These are phyloP conservation scores for Trinectes maculatus DNA, from an alignment of 2,113 vertebrate species.

Conservation along the genomic window DNA sequence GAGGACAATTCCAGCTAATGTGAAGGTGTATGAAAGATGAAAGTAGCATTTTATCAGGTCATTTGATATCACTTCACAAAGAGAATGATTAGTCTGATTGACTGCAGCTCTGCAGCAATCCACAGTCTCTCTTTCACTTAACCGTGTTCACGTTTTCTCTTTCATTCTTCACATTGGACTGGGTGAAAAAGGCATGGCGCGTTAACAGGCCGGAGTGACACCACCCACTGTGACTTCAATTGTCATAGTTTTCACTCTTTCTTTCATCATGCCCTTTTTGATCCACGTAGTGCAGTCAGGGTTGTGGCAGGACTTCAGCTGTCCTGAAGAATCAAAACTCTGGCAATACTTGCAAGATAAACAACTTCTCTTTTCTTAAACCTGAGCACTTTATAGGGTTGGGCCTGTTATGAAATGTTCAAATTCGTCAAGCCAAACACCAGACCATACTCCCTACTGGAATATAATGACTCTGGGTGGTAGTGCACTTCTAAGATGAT, in stretches of 20 bases:
- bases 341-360: background rate
- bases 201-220: slow-evolving; percentile 26
- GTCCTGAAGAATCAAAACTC: background rate
- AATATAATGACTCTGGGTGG: background rate
- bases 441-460: no score
- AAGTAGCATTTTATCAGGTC: slow-evolving; percentile 42
- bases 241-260: slow-evolving; percentile 6
- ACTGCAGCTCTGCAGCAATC: slow-evolving; percentile 44
- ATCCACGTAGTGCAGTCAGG: background rate
- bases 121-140: slow-evolving; percentile 4
- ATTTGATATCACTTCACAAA: slow-evolving; percentile 39
- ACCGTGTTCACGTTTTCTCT: background rate
- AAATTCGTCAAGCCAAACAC: no score
- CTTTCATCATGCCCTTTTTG: slow-evolving; percentile 47
- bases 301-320: slow-evolving; percentile 9
- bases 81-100: slow-evolving; percentile 53
- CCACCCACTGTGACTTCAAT: slow-evolving; percentile 39
- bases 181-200: slow-evolving; percentile 4
- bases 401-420: background rate
- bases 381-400: background rate
- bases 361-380: background rate
- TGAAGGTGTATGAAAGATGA: slow-evolving; percentile 57
- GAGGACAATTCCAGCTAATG: slow-evolving; percentile 61
- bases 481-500: background rate
- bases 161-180: slow-evolving; percentile 14